Evolutionary conservation across 2,113 vertebrate genomes (phyloP), one percentile per base, ranked within the genome.

Genomic region (Blennius ocellaris): DNA sequence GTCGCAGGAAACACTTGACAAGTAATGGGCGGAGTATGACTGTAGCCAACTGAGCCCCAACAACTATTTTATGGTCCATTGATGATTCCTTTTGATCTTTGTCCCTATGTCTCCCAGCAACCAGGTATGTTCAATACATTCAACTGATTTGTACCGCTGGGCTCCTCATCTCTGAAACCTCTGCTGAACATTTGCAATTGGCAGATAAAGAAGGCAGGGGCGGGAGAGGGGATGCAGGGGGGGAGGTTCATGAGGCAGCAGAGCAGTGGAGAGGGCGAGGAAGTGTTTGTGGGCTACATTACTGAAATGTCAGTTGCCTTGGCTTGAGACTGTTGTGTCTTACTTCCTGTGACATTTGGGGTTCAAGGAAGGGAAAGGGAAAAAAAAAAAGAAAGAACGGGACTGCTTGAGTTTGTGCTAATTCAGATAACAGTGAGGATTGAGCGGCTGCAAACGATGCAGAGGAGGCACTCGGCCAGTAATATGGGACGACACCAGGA

Each of bases 21-120:
- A 82, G 81, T 72, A 53, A 69, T 80, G 69, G 87, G 82, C 38
- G 41, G 78, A 66, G 58, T 64, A 48, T 51, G 53, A 73, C 76
- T 17, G 72, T 61, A 52, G 69, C 78, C 73, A 73, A 76, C 72
- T 72, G 64, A 86, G 63, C 67, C 77, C 69, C 1, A 73, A 80
- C 78, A 86, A 73, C 74, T 61, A 86, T 76, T 90, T 92, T 86
- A 89, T 91, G 85, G 73, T 85, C 49, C 70, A 43, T 6, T 48
- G 55, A 78, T 11, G 55, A 87, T 66, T 75, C 82, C 68, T 79
- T 86, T 88, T 89, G 87, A 90, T 91, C 91, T 90, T 91, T 91
- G 88, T 83, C 82, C 87, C 44, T 3, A 40, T 15, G 81, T 86
- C 53, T 80, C 91, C 68, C 70, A 65, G 90, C 84, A 89, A 91